Base-by-base conservation (phyloP, 2,797 vertebrate species). In the Enteromius treurensis region DNA sequence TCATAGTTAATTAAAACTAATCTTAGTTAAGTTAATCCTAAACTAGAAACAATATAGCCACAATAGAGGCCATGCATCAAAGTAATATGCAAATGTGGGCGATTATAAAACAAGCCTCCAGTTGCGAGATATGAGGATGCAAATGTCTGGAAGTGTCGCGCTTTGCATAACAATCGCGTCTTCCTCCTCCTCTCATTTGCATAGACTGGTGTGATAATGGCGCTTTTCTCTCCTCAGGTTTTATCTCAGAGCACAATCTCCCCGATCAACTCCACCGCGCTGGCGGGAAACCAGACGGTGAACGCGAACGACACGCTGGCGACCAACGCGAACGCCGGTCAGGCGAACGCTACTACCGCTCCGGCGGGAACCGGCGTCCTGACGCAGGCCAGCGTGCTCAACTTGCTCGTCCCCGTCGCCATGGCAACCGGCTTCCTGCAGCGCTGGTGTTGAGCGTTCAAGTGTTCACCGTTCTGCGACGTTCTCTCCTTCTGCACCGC, bases 351-450 rank as follows among this genome's bases (percentile, higher is more conserved):
- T 86, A 96, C 93, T 88, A 70, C 91, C 87, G 42, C 53, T 14
- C 51, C 93, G n/a, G 87, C 76, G 1, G 93, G 91, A 78, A 90
- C 89, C 2, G 95, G 92, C 14, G 89, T 89, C 79, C 91, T 92
- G 40, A 94, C 96, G 92, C 94, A 94, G 13, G 91, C 95, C 15
- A 88, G 92, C 84, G 87, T 91, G 73, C 88, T 93, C 77, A 92
- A 95, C 87, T 80, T 95, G 88, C 85, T 94, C 70, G 55, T 93
- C 74, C 90, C 91, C 13, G 10, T 96, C 83, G 58, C 93, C 86
- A 80, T 96, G 89, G 94, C 90, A 0, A 85, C 95, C 88, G 94
- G 93, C 90, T 89, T 96, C 83, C 90, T 97, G 85, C 95, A 95
- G 82, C 91, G 93, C 92, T 95, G 91, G 92, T 97, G 95, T 90